Evolutionary conservation across 2,888 invertebrate species (phyloP).

Genomic region (Linnaemya tessellans): DNA sequence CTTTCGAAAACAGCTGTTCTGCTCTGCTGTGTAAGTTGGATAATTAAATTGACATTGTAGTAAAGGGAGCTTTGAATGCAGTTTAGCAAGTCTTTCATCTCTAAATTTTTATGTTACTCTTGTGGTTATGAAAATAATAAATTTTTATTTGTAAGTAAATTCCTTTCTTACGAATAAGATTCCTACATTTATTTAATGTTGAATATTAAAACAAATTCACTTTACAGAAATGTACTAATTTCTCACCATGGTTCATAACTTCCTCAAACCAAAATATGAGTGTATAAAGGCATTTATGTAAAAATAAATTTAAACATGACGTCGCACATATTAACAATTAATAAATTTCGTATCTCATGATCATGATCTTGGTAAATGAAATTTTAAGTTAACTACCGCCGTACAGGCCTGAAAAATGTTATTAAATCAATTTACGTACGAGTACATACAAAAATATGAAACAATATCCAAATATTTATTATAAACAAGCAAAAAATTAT

Average conservation of each 20-base stretch:
- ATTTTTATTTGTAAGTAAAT: background rate
- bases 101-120: too few species aligned
- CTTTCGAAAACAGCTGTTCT: too few species aligned
- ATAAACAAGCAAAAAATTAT: slow-evolving; percentile 2
- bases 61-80: too few species aligned
- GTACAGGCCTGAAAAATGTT: background rate
- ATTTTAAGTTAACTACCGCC: slow-evolving; percentile 21
- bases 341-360: slow-evolving; percentile 42
- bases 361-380: slow-evolving; percentile 56
- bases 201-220: background rate
- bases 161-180: too few species aligned
- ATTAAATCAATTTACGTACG: slow-evolving; percentile 3
- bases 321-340: slow-evolving; percentile 13
- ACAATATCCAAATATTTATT: background rate
- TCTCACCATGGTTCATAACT: background rate
- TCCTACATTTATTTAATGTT: too few species aligned
- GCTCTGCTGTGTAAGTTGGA: too few species aligned
- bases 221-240: background rate
- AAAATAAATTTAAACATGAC: slow-evolving; percentile 2
- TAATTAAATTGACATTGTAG: too few species aligned
- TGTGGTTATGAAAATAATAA: background rate
- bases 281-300: background rate
- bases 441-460: slow-evolving; percentile 12
- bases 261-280: background rate
- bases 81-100: too few species aligned